Conservation (phyloP, 2,888 invertebrate genomes). For the Archaeoteleia sp. region DNA sequence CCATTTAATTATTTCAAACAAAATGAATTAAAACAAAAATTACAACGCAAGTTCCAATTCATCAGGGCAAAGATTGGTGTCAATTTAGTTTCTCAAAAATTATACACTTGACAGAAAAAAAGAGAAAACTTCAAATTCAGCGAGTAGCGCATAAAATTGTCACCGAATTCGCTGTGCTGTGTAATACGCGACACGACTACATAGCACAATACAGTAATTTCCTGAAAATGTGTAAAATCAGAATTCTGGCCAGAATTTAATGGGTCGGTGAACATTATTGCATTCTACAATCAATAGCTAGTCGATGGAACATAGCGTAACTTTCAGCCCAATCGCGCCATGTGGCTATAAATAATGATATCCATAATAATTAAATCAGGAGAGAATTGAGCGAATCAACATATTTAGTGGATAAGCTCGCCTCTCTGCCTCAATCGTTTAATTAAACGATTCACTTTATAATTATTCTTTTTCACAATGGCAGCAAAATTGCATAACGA, state of each 20-base stretch:
- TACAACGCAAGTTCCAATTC: too few relatives aligned
- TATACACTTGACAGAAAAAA: neutral
- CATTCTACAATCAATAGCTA: slow-evolving; percentile 30
- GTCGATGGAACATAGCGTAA: slow-evolving; percentile 28
- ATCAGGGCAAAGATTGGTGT: neutral
- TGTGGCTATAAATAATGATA: slow-evolving; percentile 15
- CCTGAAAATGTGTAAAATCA: slow-evolving; percentile 21
- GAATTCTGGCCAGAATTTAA: slow-evolving; percentile 23
- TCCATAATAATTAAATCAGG: neutral
- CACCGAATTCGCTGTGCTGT: neutral
- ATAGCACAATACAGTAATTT: slow-evolving; percentile 17
- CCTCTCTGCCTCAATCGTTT: too few relatives aligned
- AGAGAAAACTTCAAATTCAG: too few relatives aligned
- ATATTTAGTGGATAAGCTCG: neutral
- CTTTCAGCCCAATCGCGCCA: slow-evolving; percentile 8
- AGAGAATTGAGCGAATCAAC: neutral
- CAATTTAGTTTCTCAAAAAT: neutral
- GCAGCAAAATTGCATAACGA: too few relatives aligned
- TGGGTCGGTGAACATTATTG: slow-evolving; percentile 33
- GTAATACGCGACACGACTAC: neutral
- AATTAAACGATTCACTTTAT: too few relatives aligned
- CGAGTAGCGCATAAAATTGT: neutral
- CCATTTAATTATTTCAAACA: too few relatives aligned
- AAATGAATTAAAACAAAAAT: too few relatives aligned
- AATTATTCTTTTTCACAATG: too few relatives aligned